These are phyloP conservation scores for Odontomachus brunneus DNA, from an alignment of 1,140 invertebrate genomes.

Conservation along the genomic window DNA sequence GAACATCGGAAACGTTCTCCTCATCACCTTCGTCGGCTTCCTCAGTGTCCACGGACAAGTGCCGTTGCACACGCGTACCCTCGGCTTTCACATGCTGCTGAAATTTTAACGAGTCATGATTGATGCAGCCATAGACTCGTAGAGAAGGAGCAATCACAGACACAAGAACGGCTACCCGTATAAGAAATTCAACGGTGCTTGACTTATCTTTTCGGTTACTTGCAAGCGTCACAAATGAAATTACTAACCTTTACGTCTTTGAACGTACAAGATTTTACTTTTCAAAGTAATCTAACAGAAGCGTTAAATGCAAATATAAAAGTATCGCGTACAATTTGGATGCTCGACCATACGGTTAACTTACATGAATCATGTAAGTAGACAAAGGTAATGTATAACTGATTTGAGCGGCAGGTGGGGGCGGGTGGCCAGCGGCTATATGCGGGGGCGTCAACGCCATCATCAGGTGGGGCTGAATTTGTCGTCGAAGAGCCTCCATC, in stretches of 20 bases:
- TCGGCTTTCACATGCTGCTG: slow-evolving; percentile 80
- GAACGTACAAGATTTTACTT: too few relatives aligned
- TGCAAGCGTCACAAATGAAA: too few relatives aligned
- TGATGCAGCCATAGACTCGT: background rate
- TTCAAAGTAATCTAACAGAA: background rate
- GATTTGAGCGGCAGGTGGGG: slow-evolving; percentile 75
- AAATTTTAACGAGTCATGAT: background rate
- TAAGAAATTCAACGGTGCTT: background rate
- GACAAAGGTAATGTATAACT: slow-evolving; percentile 81
- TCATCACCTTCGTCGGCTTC: slow-evolving; percentile 77
- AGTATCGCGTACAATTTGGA: background rate
- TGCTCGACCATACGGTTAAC: slow-evolving; percentile 52
- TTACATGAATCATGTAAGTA: slow-evolving; percentile 83
- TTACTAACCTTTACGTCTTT: too few relatives aligned
- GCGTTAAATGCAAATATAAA: background rate
- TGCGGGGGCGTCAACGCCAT: slow-evolving; percentile 85
- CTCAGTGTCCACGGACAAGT: slow-evolving; percentile 58
- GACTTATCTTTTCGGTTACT: background rate
- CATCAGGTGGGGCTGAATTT: slow-evolving; percentile 88
- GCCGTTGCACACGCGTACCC: slow-evolving; percentile 60
- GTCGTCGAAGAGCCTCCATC: slow-evolving; percentile 87
- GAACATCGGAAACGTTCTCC: slow-evolving; percentile 83
- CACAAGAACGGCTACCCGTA: background rate
- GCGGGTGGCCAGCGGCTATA: slow-evolving; percentile 74
- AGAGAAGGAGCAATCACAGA: background rate